Evolutionary conservation across 2,888 invertebrate species (phyloP), one percentile per base, ranked within the genome.

Genomic region (Chelonus formosanus): DNA sequence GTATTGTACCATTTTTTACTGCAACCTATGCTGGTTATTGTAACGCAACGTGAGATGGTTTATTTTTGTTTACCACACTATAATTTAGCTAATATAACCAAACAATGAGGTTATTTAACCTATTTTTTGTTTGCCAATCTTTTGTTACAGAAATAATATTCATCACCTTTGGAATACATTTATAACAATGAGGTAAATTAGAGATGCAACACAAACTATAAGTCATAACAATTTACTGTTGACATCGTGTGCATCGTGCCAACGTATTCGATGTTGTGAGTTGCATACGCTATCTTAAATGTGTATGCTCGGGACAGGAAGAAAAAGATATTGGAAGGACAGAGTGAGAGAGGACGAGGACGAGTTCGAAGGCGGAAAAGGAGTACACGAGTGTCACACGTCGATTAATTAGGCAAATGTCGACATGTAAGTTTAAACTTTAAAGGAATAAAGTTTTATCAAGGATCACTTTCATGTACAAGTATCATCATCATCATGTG

Each of bases 201-300:
- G 70, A 75, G 77, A 80, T 80, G 79, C 80, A 75, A 74, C 72
- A 72, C 73, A 73, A 72, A 67, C 74, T 70, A 68, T 67, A 69
- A 74, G 77, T 80, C 78, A 80, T 80, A 80, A 79, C 75, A 77
- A 76, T 80, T 79, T 78, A 80, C 78, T 74, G 80, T 77, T 78
- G 73, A 76, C 79, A 76, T 75, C 65, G 78, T 78, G 77, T 79
- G 78, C 77, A 79, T 81, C 75, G 76, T 70, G 76, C 76, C 73
- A 71, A 50, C 45, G 56, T 59, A 72, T 72, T 75, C 73, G 70
- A 67, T 72, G 64, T 71, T 76, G 73, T 72, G 71, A 67, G 69
- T 59, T 65, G 79, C 76, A 78, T 79, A 71, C 72, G 65, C 70
- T 50, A 34, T 60, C 57, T 50, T 36, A 44, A 44, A 43, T 58